Evolutionary conservation across 2,888 invertebrate species (phyloP), one percentile per base, ranked within the genome.

Genomic region (Yponomeuta sedellus): DNA sequence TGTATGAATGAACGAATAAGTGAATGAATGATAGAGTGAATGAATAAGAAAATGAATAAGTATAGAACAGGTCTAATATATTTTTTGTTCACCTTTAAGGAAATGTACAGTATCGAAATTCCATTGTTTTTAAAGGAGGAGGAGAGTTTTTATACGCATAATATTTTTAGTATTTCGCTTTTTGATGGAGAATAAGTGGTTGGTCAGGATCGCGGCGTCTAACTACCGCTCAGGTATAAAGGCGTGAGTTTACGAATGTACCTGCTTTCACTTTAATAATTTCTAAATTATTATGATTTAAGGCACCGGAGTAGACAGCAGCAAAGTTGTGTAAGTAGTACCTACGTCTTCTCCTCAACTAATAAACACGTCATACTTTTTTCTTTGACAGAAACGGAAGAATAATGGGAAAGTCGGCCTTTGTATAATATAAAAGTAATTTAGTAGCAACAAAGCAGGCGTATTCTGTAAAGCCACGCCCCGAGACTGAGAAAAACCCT

Each of bases 401-500:
- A 52, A 59, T 22, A 59, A 59, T 59, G 59, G 59, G 59, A 59
- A 59, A 59, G 20, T 70, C 71, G 69, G 44, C 16, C 44, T 52
- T 52, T 52, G 44, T 16, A 2, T 52, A 52, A 52, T 52, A 52
- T 16, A 52, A 52, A 52, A 52, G 44, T 52, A 52, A 52, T 52
- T 52, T 52, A 52, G 44, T 52, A 52, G 44, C 44, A 52, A 52
- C 44, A 52, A 52, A 52, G 44, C 16, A 16, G 44, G 16, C 44
- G 16, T 52, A 12, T 52, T 6, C 16, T 16, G 44, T 0, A 52
- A 52, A 52, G 44, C 44, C 44, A 52, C 44, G 16, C 44, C 44
- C 44, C 12, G 16, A 52, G 44, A 12, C 44, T 5, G 16, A 52
- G 44, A 73, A 72, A 70, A 69, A 71, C 74, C 72, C 71, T 77